Evolutionary conservation across 2,113 vertebrate species (phyloP).

Genomic region (Alaudala cheleensis): DNA sequence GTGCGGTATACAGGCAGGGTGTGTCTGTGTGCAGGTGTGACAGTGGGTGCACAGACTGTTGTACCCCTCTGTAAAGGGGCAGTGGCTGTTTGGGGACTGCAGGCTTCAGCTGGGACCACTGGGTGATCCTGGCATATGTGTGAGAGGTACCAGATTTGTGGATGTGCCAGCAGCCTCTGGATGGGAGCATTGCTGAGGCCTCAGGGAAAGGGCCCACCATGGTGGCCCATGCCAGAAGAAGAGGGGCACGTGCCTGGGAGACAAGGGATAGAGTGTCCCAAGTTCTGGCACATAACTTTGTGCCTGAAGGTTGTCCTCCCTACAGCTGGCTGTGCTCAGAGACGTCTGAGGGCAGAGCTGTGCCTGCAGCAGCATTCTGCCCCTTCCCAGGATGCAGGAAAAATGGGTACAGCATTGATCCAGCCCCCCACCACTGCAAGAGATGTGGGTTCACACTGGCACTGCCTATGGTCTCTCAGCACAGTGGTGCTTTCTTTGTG

Average conservation of each 20-base stretch:
- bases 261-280: background rate
- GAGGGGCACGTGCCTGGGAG: background rate
- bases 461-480: background rate
- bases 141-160: fast-evolving
- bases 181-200: background rate
- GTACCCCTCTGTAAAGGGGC: background rate
- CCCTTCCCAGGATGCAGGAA: background rate
- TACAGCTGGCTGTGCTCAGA: background rate
- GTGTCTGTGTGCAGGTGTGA: background rate
- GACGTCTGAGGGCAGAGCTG: background rate
- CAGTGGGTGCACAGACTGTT: background rate
- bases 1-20: fast-evolving
- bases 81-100: background rate
- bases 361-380: background rate
- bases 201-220: background rate
- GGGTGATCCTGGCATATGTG: background rate
- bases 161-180: background rate
- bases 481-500: background rate
- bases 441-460: background rate
- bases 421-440: background rate
- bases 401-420: background rate
- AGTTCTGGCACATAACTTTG: background rate
- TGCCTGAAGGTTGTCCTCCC: background rate
- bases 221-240: fast-evolving
- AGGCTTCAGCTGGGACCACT: background rate